These are phyloP conservation scores for Rhorus exstirpatorius DNA, from an alignment of 2,888 invertebrate species.

Conservation along the genomic window DNA sequence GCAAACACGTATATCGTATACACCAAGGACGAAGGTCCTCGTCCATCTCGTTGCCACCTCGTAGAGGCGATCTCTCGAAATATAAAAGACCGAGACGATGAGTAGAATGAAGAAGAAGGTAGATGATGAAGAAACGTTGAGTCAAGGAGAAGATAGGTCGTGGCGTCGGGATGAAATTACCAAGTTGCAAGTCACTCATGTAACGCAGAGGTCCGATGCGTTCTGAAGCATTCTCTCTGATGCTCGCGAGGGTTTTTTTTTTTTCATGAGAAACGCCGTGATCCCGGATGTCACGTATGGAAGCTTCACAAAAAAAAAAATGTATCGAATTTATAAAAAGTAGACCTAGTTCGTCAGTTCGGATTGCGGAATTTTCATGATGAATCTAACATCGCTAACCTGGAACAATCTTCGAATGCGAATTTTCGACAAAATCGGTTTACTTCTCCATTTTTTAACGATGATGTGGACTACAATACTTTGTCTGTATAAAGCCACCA, in stretches of 20 bases:
- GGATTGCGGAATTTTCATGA: not conserved
- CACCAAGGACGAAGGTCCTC: conserved; percentile 46
- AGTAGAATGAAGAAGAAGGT: conserved; percentile 28
- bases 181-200: conserved; percentile 83
- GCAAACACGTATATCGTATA: not conserved
- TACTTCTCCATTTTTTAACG: no score
- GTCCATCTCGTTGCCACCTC: conserved; percentile 24
- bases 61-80: conserved; percentile 43
- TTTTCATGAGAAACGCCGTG: conserved; percentile 7
- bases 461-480: no score
- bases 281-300: not conserved
- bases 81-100: conserved; percentile 43
- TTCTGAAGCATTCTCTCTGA: conserved; percentile 28
- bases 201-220: conserved; percentile 76
- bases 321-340: not conserved
- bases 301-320: not conserved
- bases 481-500: no score
- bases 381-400: not conserved
- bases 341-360: not conserved
- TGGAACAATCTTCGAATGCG: not conserved
- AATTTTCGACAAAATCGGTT: not conserved
- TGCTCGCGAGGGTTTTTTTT: not conserved
- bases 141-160: conserved; percentile 46
- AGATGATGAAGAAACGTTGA: conserved; percentile 39
- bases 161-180: conserved; percentile 83